phyloP scores from a whole-genome alignment of 2,113 vertebrate genomes.

The Dasypus novemcinctus region DNA sequence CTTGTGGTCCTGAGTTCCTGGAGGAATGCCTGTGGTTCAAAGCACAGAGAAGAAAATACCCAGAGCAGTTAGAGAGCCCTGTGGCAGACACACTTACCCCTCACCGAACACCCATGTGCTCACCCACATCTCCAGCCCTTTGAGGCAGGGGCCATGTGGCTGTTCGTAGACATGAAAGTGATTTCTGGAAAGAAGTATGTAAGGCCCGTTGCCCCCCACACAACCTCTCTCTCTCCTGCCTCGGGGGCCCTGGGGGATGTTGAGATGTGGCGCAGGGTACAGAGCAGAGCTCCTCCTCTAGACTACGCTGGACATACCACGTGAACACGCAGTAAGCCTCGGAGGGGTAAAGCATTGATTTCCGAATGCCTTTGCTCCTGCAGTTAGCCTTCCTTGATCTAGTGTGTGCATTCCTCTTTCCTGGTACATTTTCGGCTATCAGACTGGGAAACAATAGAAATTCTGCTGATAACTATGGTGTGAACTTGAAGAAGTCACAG shows the following conservation, averaged over 20 bases:
- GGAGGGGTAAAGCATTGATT: not conserved
- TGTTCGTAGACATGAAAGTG: not conserved
- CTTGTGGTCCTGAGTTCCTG: not conserved
- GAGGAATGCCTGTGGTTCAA: not conserved
- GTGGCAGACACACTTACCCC: not conserved
- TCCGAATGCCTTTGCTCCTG: not conserved
- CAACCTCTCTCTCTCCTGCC: not conserved
- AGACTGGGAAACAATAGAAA: not conserved
- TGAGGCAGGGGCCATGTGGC: not conserved
- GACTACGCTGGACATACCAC: accelerated
- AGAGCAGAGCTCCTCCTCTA: not conserved
- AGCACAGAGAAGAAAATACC: not conserved
- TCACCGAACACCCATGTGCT: not conserved
- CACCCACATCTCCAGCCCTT: not conserved
- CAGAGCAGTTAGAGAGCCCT: not conserved
- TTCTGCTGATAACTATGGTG: accelerated
- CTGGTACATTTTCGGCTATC: not conserved
- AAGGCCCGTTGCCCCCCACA: not conserved
- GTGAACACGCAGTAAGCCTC: accelerated
- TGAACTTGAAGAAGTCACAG: not conserved
- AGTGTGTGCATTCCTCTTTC: accelerated
- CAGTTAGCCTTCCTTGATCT: not conserved
- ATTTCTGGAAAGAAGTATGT: not conserved
- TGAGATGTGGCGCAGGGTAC: not conserved
- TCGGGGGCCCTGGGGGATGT: not conserved